A percentile compares a stretch with the other conserved stretches of the same genome.
Evolutionary conservation across 2,888 invertebrate genomes (phyloP).

Genomic region (Andrena chrysosceles): DNA sequence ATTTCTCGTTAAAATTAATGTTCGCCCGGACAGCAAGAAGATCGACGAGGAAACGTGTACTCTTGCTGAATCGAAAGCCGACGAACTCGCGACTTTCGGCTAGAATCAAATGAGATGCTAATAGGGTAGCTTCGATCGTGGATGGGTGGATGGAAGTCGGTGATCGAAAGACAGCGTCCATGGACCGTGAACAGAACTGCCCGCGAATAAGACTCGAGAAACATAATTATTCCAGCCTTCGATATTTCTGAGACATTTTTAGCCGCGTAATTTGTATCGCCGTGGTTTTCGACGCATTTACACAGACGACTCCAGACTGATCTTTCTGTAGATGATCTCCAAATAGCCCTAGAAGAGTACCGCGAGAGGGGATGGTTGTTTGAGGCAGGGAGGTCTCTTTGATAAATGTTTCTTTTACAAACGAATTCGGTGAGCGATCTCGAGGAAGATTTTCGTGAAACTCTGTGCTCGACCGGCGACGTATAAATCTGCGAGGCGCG

Average conservation of each 20-base stretch:
- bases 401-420: neutral
- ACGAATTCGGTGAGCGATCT: neutral
- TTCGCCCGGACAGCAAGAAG: constrained; percentile 30
- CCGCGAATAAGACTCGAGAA: constrained; percentile 77
- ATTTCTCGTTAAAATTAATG: constrained; percentile 6
- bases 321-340: constrained; percentile 50
- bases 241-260: constrained; percentile 50
- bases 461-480: constrained; percentile 43
- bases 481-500: neutral
- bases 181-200: constrained; percentile 63
- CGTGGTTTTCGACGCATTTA: constrained; percentile 44
- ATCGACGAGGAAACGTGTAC: constrained; percentile 16
- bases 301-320: constrained; percentile 60
- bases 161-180: neutral
- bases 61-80: constrained; percentile 20
- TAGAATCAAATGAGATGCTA: neutral
- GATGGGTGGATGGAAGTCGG: neutral
- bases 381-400: neutral
- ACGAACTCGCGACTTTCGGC: constrained; percentile 38
- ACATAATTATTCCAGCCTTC: constrained; percentile 73
- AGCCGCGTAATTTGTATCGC: constrained; percentile 41
- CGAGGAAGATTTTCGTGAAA: neutral
- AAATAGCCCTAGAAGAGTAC: constrained; percentile 32
- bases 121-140: constrained; percentile 28
- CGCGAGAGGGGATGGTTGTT: neutral